These are phyloP conservation scores for Leucophora obtusa DNA, from an alignment of 2,888 invertebrate genomes.

Conservation along the genomic window DNA sequence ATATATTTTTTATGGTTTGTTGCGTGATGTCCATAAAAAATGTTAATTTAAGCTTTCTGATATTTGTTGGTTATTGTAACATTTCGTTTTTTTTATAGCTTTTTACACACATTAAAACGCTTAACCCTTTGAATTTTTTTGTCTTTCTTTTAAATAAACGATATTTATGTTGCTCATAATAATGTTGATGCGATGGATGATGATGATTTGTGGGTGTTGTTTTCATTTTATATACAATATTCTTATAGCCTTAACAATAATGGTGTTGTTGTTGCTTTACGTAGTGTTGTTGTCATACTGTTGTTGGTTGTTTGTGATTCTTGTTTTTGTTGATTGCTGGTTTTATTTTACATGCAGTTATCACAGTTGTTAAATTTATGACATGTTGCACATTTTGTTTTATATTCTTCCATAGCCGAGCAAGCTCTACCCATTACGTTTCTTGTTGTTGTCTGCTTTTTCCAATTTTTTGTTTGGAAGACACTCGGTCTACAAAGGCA, in stretches of 20 bases:
- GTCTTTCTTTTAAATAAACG: not conserved
- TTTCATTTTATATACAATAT: not conserved
- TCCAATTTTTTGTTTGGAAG: not conserved
- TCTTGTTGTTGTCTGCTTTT: conserved; percentile 2
- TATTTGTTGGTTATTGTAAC: not conserved
- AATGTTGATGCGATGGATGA: not conserved
- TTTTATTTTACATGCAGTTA: conserved; percentile 33
- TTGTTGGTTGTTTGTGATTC: not conserved
- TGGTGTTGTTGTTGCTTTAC: not conserved
- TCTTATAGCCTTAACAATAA: not conserved
- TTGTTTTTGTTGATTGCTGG: conserved; percentile 25
- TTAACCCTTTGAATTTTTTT: conserved; percentile 29
- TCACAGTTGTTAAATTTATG: conserved; percentile 56
- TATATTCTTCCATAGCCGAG: not conserved
- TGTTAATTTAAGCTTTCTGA: conserved; percentile 18
- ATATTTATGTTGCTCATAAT: conserved; percentile 9
- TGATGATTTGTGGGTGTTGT: conserved; percentile 16
- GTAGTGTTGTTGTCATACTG: not conserved
- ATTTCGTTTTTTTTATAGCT: conserved; percentile 7
- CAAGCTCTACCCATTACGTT: not conserved
- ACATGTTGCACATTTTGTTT: conserved; percentile 34
- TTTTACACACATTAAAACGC: conserved; percentile 17
- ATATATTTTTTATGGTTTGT: not conserved
- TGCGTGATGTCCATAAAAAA: conserved; percentile 23
- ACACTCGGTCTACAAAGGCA: conserved; percentile 26